Evolutionary conservation across 2,113 vertebrate genomes (phyloP), one percentile per base, ranked within the genome.

Genomic region (Tenrec ecaudatus): DNA sequence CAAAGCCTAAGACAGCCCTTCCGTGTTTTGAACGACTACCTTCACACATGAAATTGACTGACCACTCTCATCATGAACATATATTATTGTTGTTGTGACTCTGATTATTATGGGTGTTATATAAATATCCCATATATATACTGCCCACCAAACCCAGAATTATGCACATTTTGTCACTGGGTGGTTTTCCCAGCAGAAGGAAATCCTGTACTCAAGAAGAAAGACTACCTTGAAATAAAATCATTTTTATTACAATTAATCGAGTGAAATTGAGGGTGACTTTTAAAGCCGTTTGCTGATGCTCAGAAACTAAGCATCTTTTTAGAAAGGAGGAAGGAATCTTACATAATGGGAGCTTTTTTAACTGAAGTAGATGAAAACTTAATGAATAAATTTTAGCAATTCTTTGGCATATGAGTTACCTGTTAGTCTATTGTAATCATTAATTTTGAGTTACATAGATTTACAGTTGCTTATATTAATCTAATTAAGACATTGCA

Each of bases 381-480:
- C 17, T 38, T 15, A 20, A 5, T 16, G 53, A 19, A 20, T 10
- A 31, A 7, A 22, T 25, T 23, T 9, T 4, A 40, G 85, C 20
- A 3, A 8, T 27, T n/a, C 17, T 20, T 36, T 1, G 31, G 20
- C 8, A 6, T 4, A 10, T 1, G 6, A 69, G 38, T 10, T 17
- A 11, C 1, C 27, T 15, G 3, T 2, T 4, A 4, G n/a, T 6
- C n/a, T 84, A 58, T 17, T 53, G 14, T n/a, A 17, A 20, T 79
- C 33, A 62, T 81, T 29, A 64, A 81, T 64, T 62, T 64, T 33
- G 27, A 53, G 15, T 38, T 12, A 40, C 53, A 57, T 17, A 71
- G 62, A 84, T 94, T 91, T 77, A 69, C 90, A 93, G 69, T 29
- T 29, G 2, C 36, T 85, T 88, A 86, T 88, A 60, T 43, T 62